phyloP scores from a whole-genome alignment of 1,140 invertebrate genomes.

The Sycobia sp. region DNA sequence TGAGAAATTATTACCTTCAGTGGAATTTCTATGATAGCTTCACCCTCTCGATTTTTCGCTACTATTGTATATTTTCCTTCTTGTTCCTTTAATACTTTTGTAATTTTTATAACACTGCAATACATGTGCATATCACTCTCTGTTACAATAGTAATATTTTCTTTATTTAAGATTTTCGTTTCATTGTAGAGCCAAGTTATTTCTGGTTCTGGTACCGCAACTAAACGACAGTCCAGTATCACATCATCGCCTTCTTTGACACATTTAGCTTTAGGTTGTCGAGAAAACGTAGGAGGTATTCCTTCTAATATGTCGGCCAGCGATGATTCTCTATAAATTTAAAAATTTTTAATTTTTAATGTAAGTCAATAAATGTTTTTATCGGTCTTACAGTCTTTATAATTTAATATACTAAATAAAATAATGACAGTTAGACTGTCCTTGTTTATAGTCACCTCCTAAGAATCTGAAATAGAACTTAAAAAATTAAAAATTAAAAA shows the following conservation, averaged over 20 bases:
- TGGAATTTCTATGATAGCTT: conserved; percentile 79
- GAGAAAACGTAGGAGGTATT: conserved; percentile 90
- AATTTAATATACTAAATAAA: too few relatives aligned
- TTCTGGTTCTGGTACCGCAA: conserved; percentile 89
- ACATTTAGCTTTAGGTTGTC: conserved; percentile 82
- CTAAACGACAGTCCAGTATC: conserved; percentile 81
- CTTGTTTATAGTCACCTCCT: too few relatives aligned
- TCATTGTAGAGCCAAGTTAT: conserved; percentile 83
- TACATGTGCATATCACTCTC: conserved; percentile 92
- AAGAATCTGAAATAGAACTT: too few relatives aligned
- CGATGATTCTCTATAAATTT: conserved; percentile 76
- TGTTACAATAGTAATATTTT: conserved; percentile 72
- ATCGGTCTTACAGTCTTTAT: too few relatives aligned
- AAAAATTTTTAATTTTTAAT: too few relatives aligned
- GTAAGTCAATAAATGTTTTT: too few relatives aligned
- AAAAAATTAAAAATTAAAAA: too few relatives aligned
- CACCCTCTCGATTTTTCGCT: conserved; percentile 88
- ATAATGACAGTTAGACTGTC: too few relatives aligned
- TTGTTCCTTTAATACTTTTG: conserved; percentile 76
- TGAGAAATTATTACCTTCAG: conserved; percentile 68
- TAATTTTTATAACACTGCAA: conserved; percentile 79
- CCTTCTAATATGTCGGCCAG: conserved; percentile 89
- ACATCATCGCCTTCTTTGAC: conserved; percentile 81
- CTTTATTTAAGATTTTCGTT: conserved; percentile 69
- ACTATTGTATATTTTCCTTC: conserved; percentile 88